These are phyloP conservation scores for Paramormyrops kingsleyae DNA, from an alignment of 2,113 vertebrate species.

Conservation along the genomic window DNA sequence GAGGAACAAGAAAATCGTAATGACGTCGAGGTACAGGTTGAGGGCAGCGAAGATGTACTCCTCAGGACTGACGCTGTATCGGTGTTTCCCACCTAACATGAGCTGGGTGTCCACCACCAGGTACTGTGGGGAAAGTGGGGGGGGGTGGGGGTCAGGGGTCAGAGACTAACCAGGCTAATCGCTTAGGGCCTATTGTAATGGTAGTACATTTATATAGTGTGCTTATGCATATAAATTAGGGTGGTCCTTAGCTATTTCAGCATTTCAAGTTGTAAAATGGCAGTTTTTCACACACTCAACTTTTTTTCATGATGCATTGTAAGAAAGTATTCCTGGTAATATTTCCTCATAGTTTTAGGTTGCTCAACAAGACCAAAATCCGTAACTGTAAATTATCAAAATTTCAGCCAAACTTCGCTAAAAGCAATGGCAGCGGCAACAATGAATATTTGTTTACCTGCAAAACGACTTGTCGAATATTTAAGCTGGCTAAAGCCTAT, in stretches of 20 bases:
- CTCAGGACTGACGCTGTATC: constrained; percentile 59
- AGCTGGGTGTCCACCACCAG: constrained; percentile 69
- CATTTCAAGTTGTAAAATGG: background rate
- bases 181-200: background rate
- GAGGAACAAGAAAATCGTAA: constrained; percentile 64
- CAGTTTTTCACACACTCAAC: background rate
- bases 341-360: background rate
- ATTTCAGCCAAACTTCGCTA: background rate
- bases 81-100: constrained; percentile 65
- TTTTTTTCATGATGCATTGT: background rate
- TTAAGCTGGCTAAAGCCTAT: too few species aligned
- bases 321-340: background rate
- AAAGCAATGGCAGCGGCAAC: background rate
- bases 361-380: background rate
- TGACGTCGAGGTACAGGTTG: constrained; percentile 71
- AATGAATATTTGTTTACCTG: too few species aligned
- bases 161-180: background rate
- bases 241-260: background rate
- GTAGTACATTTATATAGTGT: background rate
- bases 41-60: constrained; percentile 72
- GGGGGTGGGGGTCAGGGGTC: background rate
- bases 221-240: background rate
- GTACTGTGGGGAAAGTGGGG: constrained; percentile 52
- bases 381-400: background rate
- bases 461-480: too few species aligned